Conservation (phyloP, 2,797 vertebrate genomes). For the Acanthiza pusilla region DNA sequence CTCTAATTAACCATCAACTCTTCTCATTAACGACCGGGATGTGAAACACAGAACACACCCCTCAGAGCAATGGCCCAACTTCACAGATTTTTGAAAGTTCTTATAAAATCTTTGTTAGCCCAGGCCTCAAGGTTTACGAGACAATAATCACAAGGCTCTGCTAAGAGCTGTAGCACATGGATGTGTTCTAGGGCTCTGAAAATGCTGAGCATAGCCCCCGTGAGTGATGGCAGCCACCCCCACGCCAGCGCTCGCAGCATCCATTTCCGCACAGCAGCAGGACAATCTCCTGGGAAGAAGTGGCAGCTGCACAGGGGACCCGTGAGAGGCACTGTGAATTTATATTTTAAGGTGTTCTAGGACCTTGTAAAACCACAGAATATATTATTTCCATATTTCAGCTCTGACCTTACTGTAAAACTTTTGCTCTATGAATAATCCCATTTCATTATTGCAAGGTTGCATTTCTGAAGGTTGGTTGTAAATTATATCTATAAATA, state of each 20-base stretch:
- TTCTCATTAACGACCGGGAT: neutral
- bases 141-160: neutral
- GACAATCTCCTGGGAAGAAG: neutral
- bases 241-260: neutral
- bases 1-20: neutral
- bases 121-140: neutral
- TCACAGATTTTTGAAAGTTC: neutral
- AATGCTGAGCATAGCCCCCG: neutral
- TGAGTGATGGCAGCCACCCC: accelerated
- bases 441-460: constrained; percentile 42
- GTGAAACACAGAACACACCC: neutral
- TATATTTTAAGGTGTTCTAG: neutral
- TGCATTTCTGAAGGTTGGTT: constrained; percentile 53
- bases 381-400: constrained; percentile 54
- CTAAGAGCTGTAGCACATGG: neutral
- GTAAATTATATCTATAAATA: constrained; percentile 52
- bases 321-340: neutral
- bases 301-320: neutral
- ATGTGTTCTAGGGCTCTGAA: neutral
- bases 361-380: constrained; percentile 35
- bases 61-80: neutral
- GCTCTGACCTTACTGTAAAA: constrained; percentile 32
- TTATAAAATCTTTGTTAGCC: neutral
- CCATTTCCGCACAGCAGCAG: neutral
- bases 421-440: constrained; percentile 43